These are phyloP conservation scores for Scaptomyza flava DNA, from an alignment of 2,888 invertebrate species.

Conservation along the genomic window DNA sequence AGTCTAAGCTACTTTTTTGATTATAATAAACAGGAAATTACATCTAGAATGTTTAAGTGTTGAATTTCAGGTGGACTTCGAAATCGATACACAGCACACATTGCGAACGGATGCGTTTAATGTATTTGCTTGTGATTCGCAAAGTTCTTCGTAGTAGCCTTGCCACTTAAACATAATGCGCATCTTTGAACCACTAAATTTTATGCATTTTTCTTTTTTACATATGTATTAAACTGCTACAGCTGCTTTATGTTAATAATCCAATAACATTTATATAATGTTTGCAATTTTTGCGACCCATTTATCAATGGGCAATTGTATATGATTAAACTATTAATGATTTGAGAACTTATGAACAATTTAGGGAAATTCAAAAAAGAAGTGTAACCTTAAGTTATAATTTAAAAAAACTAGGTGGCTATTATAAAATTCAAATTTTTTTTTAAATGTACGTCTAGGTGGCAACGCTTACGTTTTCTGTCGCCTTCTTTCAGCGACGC, in stretches of 20 bases:
- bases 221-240: conserved; percentile 30
- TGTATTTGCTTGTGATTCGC: conserved; percentile 96
- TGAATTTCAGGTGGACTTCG: conserved; percentile 82
- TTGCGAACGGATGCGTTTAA: conserved; percentile 90
- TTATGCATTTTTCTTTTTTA: conserved; percentile 23
- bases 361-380: no score
- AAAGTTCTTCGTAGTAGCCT: conserved; percentile 89
- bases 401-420: no score
- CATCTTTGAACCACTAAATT: conserved; percentile 48
- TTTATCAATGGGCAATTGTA: no score
- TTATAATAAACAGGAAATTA: conserved; percentile 23
- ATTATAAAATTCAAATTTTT: no score
- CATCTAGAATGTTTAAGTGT: neutral
- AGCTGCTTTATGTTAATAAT: conserved; percentile 18
- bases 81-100: conserved; percentile 83
- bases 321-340: no score
- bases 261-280: no score
- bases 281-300: no score
- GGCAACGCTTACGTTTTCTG: conserved; percentile 39
- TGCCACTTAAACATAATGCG: conserved; percentile 83
- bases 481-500: conserved; percentile 7
- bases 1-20: conserved; percentile 13
- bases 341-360: no score
- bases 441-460: conserved; percentile 6
- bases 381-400: no score